Evolutionary conservation across 2,888 invertebrate genomes (phyloP).

Genomic region (Spicauda simplicius): DNA sequence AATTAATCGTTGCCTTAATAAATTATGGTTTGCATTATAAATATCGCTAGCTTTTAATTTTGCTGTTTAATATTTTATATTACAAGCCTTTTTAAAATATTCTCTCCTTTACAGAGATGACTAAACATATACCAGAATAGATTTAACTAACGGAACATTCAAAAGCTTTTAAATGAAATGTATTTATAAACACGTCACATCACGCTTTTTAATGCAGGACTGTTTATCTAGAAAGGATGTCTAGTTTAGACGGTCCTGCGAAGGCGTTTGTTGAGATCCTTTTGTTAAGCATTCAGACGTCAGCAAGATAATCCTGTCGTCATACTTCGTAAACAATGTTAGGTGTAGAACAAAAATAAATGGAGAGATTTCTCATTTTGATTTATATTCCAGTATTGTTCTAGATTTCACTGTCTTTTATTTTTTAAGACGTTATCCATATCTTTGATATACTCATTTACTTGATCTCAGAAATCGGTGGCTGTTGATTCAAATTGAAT

Average conservation of each 20-base stretch:
- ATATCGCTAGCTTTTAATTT: neutral
- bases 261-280: constrained; percentile 42
- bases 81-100: neutral
- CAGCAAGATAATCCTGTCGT: constrained; percentile 54
- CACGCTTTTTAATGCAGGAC: constrained; percentile 32
- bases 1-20: constrained; percentile 5
- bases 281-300: constrained; percentile 49
- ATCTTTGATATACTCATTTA: too few relatives aligned
- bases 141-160: constrained; percentile 6
- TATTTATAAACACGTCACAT: constrained; percentile 33
- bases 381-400: neutral
- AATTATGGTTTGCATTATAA: neutral
- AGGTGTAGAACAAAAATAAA: constrained; percentile 31
- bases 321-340: constrained; percentile 49
- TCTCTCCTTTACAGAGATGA: neutral
- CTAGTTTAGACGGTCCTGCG: constrained; percentile 13
- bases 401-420: too few relatives aligned
- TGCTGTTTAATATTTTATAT: neutral
- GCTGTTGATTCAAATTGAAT: too few relatives aligned
- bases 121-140: constrained; percentile 6
- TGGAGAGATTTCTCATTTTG: constrained; percentile 37
- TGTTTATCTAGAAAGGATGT: constrained; percentile 35
- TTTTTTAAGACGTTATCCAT: too few relatives aligned
- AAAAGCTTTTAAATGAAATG: constrained; percentile 32
- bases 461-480: too few relatives aligned